A percentile compares a stretch with the other conserved stretches of the same genome.
phyloP scores from a whole-genome alignment of 2,888 invertebrate genomes.

The Tipula lateralis region DNA sequence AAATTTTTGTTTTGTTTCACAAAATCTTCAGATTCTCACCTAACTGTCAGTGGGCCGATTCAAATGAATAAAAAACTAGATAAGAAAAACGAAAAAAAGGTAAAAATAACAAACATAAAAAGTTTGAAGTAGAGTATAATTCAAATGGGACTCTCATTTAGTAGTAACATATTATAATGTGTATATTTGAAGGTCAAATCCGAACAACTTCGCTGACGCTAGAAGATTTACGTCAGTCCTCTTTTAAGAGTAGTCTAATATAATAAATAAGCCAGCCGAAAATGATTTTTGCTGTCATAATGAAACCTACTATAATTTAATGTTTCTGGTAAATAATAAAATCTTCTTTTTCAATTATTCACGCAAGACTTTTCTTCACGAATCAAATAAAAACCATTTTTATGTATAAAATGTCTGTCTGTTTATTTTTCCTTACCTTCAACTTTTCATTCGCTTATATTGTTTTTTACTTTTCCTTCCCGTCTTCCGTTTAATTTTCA shows the following conservation, averaged over 20 bases:
- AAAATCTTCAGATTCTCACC: constrained; percentile 30
- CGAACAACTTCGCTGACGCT: too few species aligned
- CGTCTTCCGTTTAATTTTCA: neutral
- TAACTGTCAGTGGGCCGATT: constrained; percentile 30
- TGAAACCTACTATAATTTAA: constrained; percentile 28
- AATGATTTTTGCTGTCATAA: neutral
- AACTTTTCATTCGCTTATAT: constrained; percentile 20
- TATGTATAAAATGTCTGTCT: constrained; percentile 28
- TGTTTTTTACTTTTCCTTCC: constrained; percentile 13
- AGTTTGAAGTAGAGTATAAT: constrained; percentile 1
- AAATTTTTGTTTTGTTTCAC: constrained; percentile 13
- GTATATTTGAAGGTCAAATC: neutral
- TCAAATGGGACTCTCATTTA: neutral
- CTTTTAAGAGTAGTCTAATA: too few species aligned
- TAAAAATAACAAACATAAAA: constrained; percentile 20
- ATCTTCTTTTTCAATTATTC: constrained; percentile 29
- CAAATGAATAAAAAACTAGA: constrained; percentile 29
- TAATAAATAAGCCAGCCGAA: too few species aligned
- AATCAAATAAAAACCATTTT: constrained; percentile 30
- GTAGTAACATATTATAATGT: too few species aligned
- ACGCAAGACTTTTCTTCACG: constrained; percentile 30
- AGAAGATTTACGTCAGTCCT: neutral
- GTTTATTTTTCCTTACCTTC: constrained; percentile 28
- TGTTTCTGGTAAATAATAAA: constrained; percentile 29
- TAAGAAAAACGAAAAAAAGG: neutral